A percentile compares a stretch with the other conserved stretches of the same genome.
phyloP scores from a whole-genome alignment of 1,140 invertebrate species.

The Arion vulgaris region DNA sequence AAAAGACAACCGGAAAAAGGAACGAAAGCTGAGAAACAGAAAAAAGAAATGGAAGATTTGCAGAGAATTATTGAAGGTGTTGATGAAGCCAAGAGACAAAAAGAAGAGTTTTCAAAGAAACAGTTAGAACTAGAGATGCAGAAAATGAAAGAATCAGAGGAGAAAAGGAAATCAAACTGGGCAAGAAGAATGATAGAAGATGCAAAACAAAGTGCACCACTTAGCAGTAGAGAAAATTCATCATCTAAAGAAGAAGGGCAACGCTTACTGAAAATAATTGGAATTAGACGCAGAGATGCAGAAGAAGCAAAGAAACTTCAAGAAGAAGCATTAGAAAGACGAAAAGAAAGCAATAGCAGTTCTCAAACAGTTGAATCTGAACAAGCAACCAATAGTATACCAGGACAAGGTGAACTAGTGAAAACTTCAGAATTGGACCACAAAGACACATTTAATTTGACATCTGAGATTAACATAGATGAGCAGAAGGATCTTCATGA shows the following conservation, averaged over 20 bases:
- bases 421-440: neutral
- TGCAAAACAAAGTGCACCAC: conserved; percentile 8
- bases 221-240: neutral
- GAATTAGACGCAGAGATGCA: neutral
- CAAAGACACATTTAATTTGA: too few relatives aligned
- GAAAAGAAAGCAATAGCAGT: neutral
- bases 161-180: conserved; percentile 13
- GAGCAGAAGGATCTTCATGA: neutral
- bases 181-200: conserved; percentile 25
- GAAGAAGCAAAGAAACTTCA: conserved; percentile 9
- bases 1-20: conserved; percentile 5
- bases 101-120: conserved; percentile 18
- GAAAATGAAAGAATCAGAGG: conserved; percentile 12
- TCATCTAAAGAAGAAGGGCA: neutral
- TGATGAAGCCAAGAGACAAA: conserved; percentile 13
- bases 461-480: neutral
- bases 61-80: conserved; percentile 6
- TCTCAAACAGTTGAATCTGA: neutral
- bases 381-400: neutral
- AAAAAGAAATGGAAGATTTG: conserved; percentile 26
- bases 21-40: conserved; percentile 10
- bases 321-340: conserved; percentile 10
- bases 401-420: neutral
- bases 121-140: conserved; percentile 10
- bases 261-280: neutral